Evolutionary conservation across 2,888 invertebrate species (phyloP), one percentile per base, ranked within the genome.

Genomic region (Polymixis flavicincta): DNA sequence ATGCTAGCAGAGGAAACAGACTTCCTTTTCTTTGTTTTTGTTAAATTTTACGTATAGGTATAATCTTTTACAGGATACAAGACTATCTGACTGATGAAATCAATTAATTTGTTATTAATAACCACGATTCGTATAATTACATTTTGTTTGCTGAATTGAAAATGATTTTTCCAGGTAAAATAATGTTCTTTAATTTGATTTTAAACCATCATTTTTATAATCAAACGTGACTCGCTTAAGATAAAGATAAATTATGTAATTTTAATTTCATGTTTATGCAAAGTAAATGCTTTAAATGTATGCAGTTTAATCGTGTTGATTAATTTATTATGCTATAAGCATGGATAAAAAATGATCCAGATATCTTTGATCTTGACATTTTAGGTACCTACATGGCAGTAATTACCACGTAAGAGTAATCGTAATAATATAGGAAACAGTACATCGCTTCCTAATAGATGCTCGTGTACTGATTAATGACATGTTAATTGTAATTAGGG

Each of bases 311-410:
- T 70, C 45, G 50, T 68, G 60, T 57, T 52, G 17, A 67, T 32
- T 64, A 25, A 48, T 59, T 54, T 14, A 55, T 50, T 22, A 19
- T n/a, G 45, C 14, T 28, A 32, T 17, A n/a, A n/a, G 55, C 4
- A 59, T 78, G 55, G 50, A 48, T 78, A 52, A 50, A 28, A 82
- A 70, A 74, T 77, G 83, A 78, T 78, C 84, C 32, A 78, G 68
- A 66, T 70, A 54, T 25, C 6, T 67, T 37, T 69, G 80, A 14
- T 74, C 84, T 81, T 81, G 81, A 83, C 81, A 79, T 81, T 81
- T n/a, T 79, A 32, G 4, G 19, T 17, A 32, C n/a, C 0, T 19
- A 22, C 2, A 17, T 25, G 0, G 14, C 32, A 50, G 57, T 60
- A 75, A 82, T 64, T 65, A 80, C 54, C 25, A 14, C 7, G 8